These are phyloP conservation scores for Drosophila arizonae DNA, from an alignment of 1,140 invertebrate species.

Conservation along the genomic window DNA sequence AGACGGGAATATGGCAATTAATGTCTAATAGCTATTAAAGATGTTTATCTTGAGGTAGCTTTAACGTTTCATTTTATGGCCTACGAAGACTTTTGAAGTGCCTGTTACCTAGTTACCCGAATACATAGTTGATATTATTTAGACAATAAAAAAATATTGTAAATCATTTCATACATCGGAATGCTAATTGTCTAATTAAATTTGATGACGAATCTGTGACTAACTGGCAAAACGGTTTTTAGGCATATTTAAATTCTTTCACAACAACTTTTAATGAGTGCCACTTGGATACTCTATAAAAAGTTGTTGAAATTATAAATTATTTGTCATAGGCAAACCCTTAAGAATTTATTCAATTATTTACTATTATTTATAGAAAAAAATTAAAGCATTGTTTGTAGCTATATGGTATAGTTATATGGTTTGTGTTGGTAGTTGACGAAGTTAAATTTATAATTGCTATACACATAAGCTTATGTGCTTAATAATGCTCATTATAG, in stretches of 20 bases:
- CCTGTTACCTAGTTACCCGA: not conserved
- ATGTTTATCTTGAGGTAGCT: not conserved
- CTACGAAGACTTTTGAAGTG: not conserved
- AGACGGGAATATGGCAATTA: not conserved
- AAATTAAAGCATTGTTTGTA: no score
- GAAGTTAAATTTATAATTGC: no score
- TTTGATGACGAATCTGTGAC: slow-evolving; percentile 18
- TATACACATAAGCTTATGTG: no score
- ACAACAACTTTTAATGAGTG: not conserved
- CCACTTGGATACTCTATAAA: not conserved
- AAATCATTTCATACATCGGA: slow-evolving; percentile 6
- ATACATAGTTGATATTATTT: not conserved
- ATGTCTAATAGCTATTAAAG: not conserved
- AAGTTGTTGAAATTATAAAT: no score
- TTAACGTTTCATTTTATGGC: not conserved
- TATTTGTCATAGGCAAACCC: no score
- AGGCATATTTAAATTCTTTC: not conserved
- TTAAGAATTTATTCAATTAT: no score
- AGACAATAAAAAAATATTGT: slow-evolving; percentile 17
- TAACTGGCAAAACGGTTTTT: not conserved
- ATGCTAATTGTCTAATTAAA: slow-evolving; percentile 10
- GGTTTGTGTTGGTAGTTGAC: no score
- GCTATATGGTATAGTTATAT: no score
- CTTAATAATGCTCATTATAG: no score
- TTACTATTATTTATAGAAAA: no score